These are phyloP conservation scores for Leptinotarsa haldemani DNA, from an alignment of 2,888 invertebrate species.

Conservation along the genomic window DNA sequence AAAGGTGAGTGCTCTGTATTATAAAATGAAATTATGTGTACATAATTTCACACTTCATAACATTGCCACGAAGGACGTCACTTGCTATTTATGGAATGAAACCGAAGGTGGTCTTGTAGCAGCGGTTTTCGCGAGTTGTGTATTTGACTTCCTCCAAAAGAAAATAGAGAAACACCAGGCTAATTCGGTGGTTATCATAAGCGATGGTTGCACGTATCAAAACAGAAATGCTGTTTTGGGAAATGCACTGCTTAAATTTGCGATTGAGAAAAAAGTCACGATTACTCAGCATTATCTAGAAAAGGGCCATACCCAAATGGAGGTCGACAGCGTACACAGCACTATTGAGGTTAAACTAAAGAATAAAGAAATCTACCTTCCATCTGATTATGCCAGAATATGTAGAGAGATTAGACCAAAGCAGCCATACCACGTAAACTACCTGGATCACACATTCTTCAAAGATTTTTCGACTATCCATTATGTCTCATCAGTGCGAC, in stretches of 20 bases:
- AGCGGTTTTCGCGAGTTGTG: not conserved
- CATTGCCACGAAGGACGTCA: not conserved
- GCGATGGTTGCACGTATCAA: not conserved
- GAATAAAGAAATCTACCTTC: too few relatives aligned
- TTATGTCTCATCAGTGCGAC: not conserved
- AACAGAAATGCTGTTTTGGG: not conserved
- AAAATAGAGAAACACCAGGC: not conserved
- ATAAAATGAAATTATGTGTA: conserved; percentile 24
- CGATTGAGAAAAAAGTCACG: not conserved
- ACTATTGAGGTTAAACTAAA: not conserved
- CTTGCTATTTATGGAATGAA: not conserved
- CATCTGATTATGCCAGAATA: too few relatives aligned
- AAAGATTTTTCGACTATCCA: not conserved
- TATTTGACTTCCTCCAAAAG: not conserved
- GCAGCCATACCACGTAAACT: too few relatives aligned
- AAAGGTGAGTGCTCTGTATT: conserved; percentile 9
- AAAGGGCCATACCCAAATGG: not conserved
- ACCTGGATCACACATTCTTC: not conserved
- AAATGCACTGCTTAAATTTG: not conserved
- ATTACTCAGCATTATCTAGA: not conserved
- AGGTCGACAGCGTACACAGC: not conserved
- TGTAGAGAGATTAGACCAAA: too few relatives aligned
- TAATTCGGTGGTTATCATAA: conserved; percentile 1
- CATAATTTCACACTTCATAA: conserved; percentile 32
- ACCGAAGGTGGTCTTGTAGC: not conserved